A percentile compares a stretch with the other conserved stretches of the same genome.
Evolutionary conservation across 2,797 vertebrate species (phyloP).

Genomic region (Dromococcyx pavoninus): DNA sequence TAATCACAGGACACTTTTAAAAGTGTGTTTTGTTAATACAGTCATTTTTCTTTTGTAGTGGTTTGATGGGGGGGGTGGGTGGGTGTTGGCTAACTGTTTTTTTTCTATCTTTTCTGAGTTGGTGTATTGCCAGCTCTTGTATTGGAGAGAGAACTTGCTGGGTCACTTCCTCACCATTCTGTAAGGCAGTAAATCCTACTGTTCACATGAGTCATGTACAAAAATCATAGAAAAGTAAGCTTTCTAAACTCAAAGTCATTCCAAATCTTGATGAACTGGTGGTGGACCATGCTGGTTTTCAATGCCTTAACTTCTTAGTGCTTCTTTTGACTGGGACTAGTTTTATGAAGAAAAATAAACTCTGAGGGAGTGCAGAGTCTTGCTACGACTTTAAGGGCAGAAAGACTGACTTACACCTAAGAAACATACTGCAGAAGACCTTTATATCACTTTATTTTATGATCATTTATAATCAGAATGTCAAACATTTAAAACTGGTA

Average conservation of each 20-base stretch:
- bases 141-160: not conserved
- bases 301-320: not conserved
- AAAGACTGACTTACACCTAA: not conserved
- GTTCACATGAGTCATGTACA: not conserved
- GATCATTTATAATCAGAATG: constrained; percentile 40
- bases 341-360: not conserved
- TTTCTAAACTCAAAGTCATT: not conserved
- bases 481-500: constrained; percentile 21
- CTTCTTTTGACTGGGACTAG: not conserved
- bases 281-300: not conserved
- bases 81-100: no score
- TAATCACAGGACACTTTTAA: not conserved
- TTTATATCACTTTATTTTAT: constrained; percentile 6
- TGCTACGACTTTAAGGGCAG: not conserved
- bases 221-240: not conserved
- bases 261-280: not conserved
- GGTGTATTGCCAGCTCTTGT: not conserved
- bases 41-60: not conserved
- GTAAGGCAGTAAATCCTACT: not conserved
- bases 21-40: not conserved
- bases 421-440: not conserved
- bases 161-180: not conserved
- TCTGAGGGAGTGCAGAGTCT: not conserved
- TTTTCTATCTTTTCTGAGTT: not conserved
- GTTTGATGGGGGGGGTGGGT: not conserved